A percentile compares a stretch with the other conserved stretches of the same genome.
Evolutionary conservation across 2,797 vertebrate genomes (phyloP).

Genomic region (Tapera naevia): DNA sequence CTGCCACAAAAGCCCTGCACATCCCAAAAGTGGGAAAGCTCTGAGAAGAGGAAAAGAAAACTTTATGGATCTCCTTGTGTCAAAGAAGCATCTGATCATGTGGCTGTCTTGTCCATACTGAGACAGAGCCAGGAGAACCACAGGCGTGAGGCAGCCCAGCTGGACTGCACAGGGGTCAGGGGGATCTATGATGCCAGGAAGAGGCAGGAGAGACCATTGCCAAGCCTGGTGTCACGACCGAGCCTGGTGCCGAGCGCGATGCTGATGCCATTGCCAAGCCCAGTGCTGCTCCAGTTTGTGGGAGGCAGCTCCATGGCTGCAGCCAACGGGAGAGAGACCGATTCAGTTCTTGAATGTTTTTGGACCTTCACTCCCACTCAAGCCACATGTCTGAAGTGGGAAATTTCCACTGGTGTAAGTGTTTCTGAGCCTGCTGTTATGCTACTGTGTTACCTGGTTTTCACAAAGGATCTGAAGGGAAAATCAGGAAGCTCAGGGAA

Average conservation of each 20-base stretch:
- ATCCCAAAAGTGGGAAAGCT: not conserved
- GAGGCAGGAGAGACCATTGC: not conserved
- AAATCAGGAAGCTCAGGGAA: not conserved
- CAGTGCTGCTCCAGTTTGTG: not conserved
- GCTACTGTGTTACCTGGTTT: not conserved
- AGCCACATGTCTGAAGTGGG: not conserved
- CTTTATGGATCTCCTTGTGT: not conserved
- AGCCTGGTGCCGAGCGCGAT: rapidly evolving
- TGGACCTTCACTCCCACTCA: not conserved
- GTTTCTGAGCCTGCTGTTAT: not conserved
- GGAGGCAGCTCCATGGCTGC: rapidly evolving
- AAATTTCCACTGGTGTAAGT: not conserved
- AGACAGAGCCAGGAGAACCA: not conserved
- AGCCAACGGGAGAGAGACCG: rapidly evolving
- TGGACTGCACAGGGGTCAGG: rapidly evolving
- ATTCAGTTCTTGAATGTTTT: not conserved
- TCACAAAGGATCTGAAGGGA: not conserved
- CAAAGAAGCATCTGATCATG: rapidly evolving
- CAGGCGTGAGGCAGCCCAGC: rapidly evolving
- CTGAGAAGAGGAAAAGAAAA: not conserved
- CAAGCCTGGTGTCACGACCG: rapidly evolving
- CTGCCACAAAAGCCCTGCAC: rapidly evolving
- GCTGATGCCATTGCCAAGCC: not conserved
- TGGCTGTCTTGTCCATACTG: not conserved
- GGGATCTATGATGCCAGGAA: not conserved